Base-by-base conservation (phyloP, 2,888 invertebrate species). In the Ligdia adustata region DNA sequence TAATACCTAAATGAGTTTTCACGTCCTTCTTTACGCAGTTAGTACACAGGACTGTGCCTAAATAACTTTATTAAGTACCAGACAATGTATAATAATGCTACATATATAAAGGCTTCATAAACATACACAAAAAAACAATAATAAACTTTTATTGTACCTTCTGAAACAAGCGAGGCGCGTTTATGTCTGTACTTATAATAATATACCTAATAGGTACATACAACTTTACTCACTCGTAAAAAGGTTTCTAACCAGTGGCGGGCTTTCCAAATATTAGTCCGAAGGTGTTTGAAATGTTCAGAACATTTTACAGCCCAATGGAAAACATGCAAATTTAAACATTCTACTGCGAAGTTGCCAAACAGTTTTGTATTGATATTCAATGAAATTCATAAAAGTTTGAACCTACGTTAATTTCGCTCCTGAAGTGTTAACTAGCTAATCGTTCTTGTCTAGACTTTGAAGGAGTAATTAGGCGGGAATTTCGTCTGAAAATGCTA, bases 341-440 rank as follows among this genome's bases (percentile, higher is more conserved):
- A 27, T 38, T 45, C 31, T 26, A 33, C 40, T 22, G 32, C 13
- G 11, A 49, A 53, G 49, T 46, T 53, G 41, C 22, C 9, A n/a
- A 46, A 52, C 32, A 42, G 39, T 18, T 39, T 39, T 42, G 31
- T 26, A 49, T 52, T 48, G 44, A 52, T 44, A 48, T 49, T 53
- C 53, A 45, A 46, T 46, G 38, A 53, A 49, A 53, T 43, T 53
- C 42, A 45, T 33, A 35, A 53, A 53, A 49, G 34, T 49, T 46
- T 45, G 4, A 24, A 9, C 20, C 18, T 14, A 4, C 37, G 38
- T 29, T 40, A 45, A 39, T 38, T 49, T 35, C 22, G 13, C 32
- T 27, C 1, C 28, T 16, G 31, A n/a, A 41, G 38, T 41, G 41
- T 49, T 42, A 42, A 35, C 35, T 38, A 41, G 38, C 33, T 47